Base-by-base conservation (phyloP, 1,140 invertebrate genomes). In the Ditylenchus dipsaci region DNA sequence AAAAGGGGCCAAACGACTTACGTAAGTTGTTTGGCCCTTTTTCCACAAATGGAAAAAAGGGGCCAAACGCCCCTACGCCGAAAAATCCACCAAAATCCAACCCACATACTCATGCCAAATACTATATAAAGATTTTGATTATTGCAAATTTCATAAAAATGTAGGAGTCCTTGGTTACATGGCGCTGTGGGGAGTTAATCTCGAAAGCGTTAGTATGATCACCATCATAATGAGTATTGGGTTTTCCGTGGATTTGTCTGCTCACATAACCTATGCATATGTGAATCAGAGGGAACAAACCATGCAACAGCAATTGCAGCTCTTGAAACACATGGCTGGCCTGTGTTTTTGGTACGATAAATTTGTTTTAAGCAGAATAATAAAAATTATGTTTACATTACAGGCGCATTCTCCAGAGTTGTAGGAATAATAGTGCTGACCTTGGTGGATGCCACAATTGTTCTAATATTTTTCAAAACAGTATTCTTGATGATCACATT, bases 161-260 rank as follows among this genome's bases (percentile, higher is more conserved):
- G 11, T 5, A 85, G 84, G 68, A 84, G 90, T 92, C 42, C 88
- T 89, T 69, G 91, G 91, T 1, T 89, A 89, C 74, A 90, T 93
- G 89, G 88, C 88, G 67, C 88, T 88, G 65, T 89, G 91, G 91
- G 90, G 89, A 8, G 86, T 92, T 63, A 91, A 90, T 1, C 89
- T 93, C 45, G 91, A 93, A 78, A 88, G 90, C 56, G 90, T 91
- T 29, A 90, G 90, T 33, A 91, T 90, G 82, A 91, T 93, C 43
- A 83, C 83, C 15, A 77, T 85, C 11, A 90, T 92, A 76, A 85
- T 93, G 62, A 90, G 89, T n/a, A 90, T 92, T 74, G 91, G 91
- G 42, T 85, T 93, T 38, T 91, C 90, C 77, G 90, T 93, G 0
- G 91, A 93, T 85, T 91, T 92, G 73, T 90, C 91, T 0, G 90